Percentiles rank a stretch among this genome's conserved stretches.
Conservation (phyloP, 2,888 invertebrate genomes). For the Drosophila paranaensis region DNA sequence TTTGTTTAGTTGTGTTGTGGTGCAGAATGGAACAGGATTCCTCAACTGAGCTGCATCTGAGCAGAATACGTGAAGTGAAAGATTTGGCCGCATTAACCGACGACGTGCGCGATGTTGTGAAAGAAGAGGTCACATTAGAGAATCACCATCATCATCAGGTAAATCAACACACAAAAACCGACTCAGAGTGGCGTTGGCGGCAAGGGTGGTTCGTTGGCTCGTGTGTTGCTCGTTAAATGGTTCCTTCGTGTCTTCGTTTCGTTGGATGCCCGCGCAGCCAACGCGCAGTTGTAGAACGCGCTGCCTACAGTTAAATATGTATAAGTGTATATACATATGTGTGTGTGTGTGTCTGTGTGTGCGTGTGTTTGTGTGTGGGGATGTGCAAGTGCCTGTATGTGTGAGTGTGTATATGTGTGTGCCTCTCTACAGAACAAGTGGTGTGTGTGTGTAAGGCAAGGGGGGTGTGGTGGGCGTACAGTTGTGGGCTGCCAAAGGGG, state of each 20-base stretch:
- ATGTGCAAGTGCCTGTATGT: conserved; percentile 36
- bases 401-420: conserved; percentile 15
- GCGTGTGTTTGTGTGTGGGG: conserved; percentile 14
- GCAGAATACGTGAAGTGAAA: conserved; percentile 82
- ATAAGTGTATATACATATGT: background rate
- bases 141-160: conserved; percentile 76
- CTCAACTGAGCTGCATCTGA: conserved; percentile 81
- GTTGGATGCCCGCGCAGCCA: conserved; percentile 67
- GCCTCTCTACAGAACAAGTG: conserved; percentile 44
- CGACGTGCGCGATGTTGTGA: conserved; percentile 81
- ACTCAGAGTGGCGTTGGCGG: conserved; percentile 52
- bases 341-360: conserved; percentile 4
- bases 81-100: conserved; percentile 78
- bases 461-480: conserved; percentile 17
- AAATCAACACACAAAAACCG: conserved; percentile 57
- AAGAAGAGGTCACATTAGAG: conserved; percentile 83
- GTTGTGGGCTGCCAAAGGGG: conserved; percentile 21
- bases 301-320: conserved; percentile 33
- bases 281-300: conserved; percentile 72
- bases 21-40: conserved; percentile 83
- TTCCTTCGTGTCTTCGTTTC: conserved; percentile 41
- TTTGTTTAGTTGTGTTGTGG: conserved; percentile 43
- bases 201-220: conserved; percentile 47
- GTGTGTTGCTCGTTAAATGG: conserved; percentile 24
- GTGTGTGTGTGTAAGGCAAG: conserved; percentile 39